Evolutionary conservation across 2,888 invertebrate genomes (phyloP).

Genomic region (Tholera decimalis): DNA sequence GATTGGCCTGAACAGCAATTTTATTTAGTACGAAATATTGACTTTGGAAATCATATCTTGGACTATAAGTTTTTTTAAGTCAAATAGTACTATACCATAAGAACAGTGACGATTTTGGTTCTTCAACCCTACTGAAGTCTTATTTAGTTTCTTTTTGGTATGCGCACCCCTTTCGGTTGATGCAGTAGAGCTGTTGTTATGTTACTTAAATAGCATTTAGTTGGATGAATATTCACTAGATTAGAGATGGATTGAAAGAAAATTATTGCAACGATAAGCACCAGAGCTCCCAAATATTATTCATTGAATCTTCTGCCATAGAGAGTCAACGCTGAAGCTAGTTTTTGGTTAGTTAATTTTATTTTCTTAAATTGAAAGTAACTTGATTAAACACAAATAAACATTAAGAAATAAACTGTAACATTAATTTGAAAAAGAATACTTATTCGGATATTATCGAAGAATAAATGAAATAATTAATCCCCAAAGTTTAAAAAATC

Average conservation of each 20-base stretch:
- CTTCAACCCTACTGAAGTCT: too few species aligned
- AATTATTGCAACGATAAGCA: constrained; percentile 1
- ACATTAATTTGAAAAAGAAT: not conserved
- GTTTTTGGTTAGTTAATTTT: not conserved
- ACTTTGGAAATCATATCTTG: too few species aligned
- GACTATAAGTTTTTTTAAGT: too few species aligned
- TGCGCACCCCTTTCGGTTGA: not conserved
- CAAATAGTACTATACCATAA: too few species aligned
- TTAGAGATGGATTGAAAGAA: constrained; percentile 5
- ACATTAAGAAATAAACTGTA: not conserved
- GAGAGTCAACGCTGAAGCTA: not conserved
- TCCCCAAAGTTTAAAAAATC: constrained; percentile 11
- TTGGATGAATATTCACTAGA: not conserved
- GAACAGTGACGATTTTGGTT: too few species aligned
- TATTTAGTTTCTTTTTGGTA: too few species aligned
- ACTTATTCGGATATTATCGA: not conserved
- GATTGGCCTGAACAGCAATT: too few species aligned
- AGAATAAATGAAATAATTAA: not conserved
- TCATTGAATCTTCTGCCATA: not conserved
- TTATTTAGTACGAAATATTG: too few species aligned
- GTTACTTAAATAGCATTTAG: not conserved
- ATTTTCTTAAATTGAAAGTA: not conserved
- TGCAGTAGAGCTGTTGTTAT: not conserved
- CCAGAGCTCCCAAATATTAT: not conserved
- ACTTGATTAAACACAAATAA: constrained; percentile 38